Conservation (phyloP, 2,797 vertebrate species). For the Sebastolobus alascanus region DNA sequence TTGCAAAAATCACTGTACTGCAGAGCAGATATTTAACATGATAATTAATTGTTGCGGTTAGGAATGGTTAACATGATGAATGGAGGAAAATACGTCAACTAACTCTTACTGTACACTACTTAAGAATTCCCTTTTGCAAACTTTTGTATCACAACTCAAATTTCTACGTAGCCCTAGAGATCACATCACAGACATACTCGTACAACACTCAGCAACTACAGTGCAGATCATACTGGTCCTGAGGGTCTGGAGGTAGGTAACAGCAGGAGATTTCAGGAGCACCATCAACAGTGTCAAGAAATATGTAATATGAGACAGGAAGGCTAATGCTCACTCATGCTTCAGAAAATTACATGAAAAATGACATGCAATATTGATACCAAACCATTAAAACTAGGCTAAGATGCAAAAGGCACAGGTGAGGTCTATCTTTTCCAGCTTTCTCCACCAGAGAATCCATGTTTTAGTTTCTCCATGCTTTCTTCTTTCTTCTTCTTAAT, state of each 20-base stretch:
- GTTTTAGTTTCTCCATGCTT: slow-evolving; percentile 10
- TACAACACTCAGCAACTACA: slow-evolving; percentile 54
- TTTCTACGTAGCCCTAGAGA: slow-evolving; percentile 44
- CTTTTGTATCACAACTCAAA: slow-evolving; percentile 14
- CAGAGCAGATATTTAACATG: slow-evolving; percentile 36
- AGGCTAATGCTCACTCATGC: slow-evolving; percentile 51
- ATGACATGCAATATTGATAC: slow-evolving; percentile 52
- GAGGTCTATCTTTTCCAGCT: slow-evolving; percentile 26
- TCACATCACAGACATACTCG: slow-evolving; percentile 32
- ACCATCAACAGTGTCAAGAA: slow-evolving; percentile 55
- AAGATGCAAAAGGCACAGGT: slow-evolving; percentile 70
- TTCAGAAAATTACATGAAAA: slow-evolving; percentile 38
- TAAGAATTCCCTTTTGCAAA: slow-evolving; percentile 40
- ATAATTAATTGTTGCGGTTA: slow-evolving; percentile 29
- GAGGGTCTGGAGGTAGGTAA: slow-evolving; percentile 83
- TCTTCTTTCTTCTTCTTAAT: not conserved
- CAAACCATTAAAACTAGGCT: slow-evolving; percentile 38
- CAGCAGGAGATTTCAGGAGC: slow-evolving; percentile 57
- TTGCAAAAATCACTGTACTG: slow-evolving; percentile 26
- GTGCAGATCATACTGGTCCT: slow-evolving; percentile 72
- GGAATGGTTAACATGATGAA: slow-evolving; percentile 22
- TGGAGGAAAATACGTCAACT: slow-evolving; percentile 11
- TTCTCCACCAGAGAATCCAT: slow-evolving; percentile 10
- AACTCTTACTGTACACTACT: slow-evolving; percentile 35
- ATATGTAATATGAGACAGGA: slow-evolving; percentile 34